Evolutionary conservation across 2,888 invertebrate species (phyloP).

Genomic region (Leptopilina myrica): DNA sequence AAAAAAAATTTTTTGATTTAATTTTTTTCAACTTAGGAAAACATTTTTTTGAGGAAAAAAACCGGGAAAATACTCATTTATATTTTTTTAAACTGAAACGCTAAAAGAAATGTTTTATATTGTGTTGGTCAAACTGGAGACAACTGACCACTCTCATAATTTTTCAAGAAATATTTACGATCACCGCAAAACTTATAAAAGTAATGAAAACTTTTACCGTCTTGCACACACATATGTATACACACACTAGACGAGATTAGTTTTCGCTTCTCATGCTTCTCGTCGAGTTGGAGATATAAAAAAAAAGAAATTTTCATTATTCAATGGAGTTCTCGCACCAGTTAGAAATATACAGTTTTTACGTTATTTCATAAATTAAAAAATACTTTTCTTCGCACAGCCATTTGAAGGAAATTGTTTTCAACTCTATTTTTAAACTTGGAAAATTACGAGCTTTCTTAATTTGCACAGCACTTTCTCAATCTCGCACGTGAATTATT

Average conservation of each 20-base stretch:
- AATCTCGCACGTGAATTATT: too few relatives aligned
- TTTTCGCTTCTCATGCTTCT: neutral
- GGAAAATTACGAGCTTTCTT: too few relatives aligned
- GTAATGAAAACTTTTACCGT: constrained; percentile 22
- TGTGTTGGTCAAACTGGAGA: constrained; percentile 9
- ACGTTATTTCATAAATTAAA: constrained; percentile 13
- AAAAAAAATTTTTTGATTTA: too few relatives aligned
- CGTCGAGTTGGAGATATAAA: neutral
- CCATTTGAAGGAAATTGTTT: too few relatives aligned
- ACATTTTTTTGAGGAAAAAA: too few relatives aligned
- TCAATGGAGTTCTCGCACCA: neutral
- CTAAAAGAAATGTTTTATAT: neutral
- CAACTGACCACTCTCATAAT: constrained; percentile 10
- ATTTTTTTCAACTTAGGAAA: too few relatives aligned
- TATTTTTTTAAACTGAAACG: too few relatives aligned
- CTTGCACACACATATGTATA: neutral
- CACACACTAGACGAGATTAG: neutral
- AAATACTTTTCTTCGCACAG: neutral
- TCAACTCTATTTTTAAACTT: too few relatives aligned
- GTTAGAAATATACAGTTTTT: neutral
- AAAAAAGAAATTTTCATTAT: neutral
- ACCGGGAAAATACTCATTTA: too few relatives aligned
- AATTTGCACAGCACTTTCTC: too few relatives aligned
- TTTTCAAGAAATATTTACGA: constrained; percentile 2
- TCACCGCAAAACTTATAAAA: neutral